Evolutionary conservation across 2,888 invertebrate genomes (phyloP).

Genomic region (Lordiphosa andalusiaca): DNA sequence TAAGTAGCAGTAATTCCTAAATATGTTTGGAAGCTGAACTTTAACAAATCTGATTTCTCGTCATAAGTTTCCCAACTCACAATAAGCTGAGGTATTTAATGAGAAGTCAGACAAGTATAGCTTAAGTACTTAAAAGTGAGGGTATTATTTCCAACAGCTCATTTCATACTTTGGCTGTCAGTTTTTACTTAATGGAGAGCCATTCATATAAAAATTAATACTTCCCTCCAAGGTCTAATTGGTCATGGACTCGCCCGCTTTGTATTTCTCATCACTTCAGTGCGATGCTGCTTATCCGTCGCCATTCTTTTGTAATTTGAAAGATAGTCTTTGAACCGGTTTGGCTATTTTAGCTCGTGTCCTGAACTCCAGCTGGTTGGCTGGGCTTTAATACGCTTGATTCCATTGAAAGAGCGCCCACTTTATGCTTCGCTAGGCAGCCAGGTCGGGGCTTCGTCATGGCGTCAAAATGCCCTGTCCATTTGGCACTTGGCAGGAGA

Average conservation of each 20-base stretch:
- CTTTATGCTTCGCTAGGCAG: constrained; percentile 60
- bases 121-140: no score
- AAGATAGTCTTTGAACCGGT: constrained; percentile 28
- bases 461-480: constrained; percentile 62
- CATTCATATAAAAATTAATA: constrained; percentile 3
- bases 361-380: constrained; percentile 18
- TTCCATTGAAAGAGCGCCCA: constrained; percentile 58
- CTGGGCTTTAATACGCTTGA: constrained; percentile 67
- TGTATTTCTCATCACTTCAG: constrained; percentile 19
- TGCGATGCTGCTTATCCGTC: constrained; percentile 28
- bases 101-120: no score
- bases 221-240: no score
- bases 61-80: no score
- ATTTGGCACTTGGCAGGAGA: constrained; percentile 33
- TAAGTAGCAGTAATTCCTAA: no score
- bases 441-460: constrained; percentile 32
- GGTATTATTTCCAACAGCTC: no score
- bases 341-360: constrained; percentile 38
- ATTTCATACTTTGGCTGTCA: no score
- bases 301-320: constrained; percentile 38
- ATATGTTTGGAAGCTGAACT: no score
- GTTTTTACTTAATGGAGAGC: no score
- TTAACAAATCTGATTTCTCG: no score
- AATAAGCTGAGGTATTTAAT: no score
- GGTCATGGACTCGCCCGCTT: background rate